Base-by-base conservation (phyloP, 1,140 invertebrate species). In the Teleogryllus occipitalis region DNA sequence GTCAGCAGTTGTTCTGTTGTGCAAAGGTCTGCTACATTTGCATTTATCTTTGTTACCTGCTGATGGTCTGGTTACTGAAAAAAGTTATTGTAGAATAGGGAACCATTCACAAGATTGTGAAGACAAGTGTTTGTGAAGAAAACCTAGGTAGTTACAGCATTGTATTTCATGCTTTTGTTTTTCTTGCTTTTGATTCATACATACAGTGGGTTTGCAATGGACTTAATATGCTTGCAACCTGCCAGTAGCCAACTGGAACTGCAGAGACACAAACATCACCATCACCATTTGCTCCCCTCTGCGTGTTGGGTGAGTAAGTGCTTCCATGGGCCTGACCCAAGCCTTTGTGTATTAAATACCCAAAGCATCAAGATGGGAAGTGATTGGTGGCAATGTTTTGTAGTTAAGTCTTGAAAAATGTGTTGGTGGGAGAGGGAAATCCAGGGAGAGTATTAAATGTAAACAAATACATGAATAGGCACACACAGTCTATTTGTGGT, bases 1-100 rank as follows among this genome's bases (percentile, higher is more conserved):
- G 15, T n/a, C 47, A 76, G 22, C 39, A 76, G 39, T 76, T 76
- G 75, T 47, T 76, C 47, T 47, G 46, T n/a, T 47, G 76, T 65
- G 54, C 54, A 65, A 65, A 65, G 54, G 54, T 65, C 54, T 65
- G 54, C 54, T 65, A 18, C 54, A 65, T 65, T 65, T 65, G 54
- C 54, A 65, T 65, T 65, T 65, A 65, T 65, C 54, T 65, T 65
- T 65, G 54, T 65, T 65, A 65, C 54, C 54, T 65, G 54, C 54
- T 65, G 54, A 65, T 65, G 54, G 18, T 65, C 54, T 65, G 54
- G 54, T 65, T 65, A 65, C 18, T 65, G 54, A 65, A 65, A 65
- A 65, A 65, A 65, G 54, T 10, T 65, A 65, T 65, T 65, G 54
- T 65, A 65, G 54, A 65, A 65, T 65, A 65, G 54, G 10, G 10